Evolutionary conservation across 1,140 invertebrate genomes (phyloP).

Genomic region (Scaptomyza pallida): DNA sequence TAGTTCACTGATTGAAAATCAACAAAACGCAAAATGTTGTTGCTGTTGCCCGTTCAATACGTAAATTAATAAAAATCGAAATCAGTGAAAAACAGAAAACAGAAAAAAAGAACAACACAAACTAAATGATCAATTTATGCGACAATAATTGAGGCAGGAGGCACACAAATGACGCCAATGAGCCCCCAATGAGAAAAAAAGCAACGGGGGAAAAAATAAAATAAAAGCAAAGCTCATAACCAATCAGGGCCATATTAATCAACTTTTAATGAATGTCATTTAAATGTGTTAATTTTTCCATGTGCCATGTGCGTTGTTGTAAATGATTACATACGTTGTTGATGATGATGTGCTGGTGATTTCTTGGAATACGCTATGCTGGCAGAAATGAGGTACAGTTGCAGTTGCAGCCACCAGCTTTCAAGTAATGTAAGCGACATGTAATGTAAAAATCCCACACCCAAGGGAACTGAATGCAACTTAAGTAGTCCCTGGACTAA

Average conservation of each 20-base stretch:
- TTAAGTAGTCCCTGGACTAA: too few relatives aligned
- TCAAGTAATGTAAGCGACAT: neutral
- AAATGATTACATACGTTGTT: slow-evolving; percentile 9
- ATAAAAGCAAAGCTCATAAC: slow-evolving; percentile 49
- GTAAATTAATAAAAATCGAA: slow-evolving; percentile 77
- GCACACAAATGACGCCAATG: slow-evolving; percentile 58
- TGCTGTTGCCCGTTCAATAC: slow-evolving; percentile 52
- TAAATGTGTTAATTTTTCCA: slow-evolving; percentile 77
- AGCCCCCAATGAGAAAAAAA: slow-evolving; percentile 49
- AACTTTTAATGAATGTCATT: slow-evolving; percentile 82
- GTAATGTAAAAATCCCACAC: neutral
- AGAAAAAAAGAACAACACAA: slow-evolving; percentile 71
- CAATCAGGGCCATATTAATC: slow-evolving; percentile 82
- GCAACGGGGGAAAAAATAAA: slow-evolving; percentile 12
- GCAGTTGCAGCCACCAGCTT: neutral
- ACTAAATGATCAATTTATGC: slow-evolving; percentile 81
- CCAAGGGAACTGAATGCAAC: neutral
- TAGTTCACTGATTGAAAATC: slow-evolving; percentile 70
- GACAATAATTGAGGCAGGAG: slow-evolving; percentile 70
- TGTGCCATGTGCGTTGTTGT: slow-evolving; percentile 14
- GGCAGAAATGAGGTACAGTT: too few relatives aligned
- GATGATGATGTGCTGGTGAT: slow-evolving; percentile 40
- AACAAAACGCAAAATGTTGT: slow-evolving; percentile 50
- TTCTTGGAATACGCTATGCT: slow-evolving; percentile 67
- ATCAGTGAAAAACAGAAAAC: slow-evolving; percentile 76